Evolutionary conservation across 2,797 vertebrate species (phyloP), one percentile per base, ranked within the genome.

Genomic region (Melanotaenia pygmaea): DNA sequence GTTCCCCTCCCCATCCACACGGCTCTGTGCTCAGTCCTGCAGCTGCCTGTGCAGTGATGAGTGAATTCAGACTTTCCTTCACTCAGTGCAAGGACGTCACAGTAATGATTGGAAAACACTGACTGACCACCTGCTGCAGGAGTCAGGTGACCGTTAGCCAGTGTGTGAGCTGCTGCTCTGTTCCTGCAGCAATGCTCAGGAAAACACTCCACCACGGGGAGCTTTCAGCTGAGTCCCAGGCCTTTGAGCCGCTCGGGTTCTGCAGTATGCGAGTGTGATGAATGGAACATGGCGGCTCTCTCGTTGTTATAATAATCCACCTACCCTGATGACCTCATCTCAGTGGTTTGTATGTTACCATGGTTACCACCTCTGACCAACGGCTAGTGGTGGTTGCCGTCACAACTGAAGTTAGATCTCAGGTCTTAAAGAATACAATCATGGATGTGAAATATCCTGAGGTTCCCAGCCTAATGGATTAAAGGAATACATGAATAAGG

Each of bases 261-360:
- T 50, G 85, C 87, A 90, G 91, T 89, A 88, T 79, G 88, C 47
- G 63, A 89, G 85, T 87, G 86, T 88, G 86, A 79, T 80, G 90
- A 89, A 91, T 90, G 88, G 81, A 70, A 69, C 89, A 92, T 90
- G 90, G 89, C 88, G 70, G 91, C 87, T 89, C 81, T 82, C 81
- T 83, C 84, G 97, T 99, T 98, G 97, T 98, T 99, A 99, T 98
- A 98, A 97, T 99, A 98, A 98, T 97, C 97, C 97, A 98, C 97
- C 98, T 98, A 98, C 98, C 98, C 98, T 99, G 98, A 99, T 98
- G 97, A 89, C 69, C 43, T 84, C 88, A 72, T 91, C 82, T 72
- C 73, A 63, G 84, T 81, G 91, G 91, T 93, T 91, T 93, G 91
- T 93, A 93, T 92, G 56, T 57, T 59, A 74, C 79, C 85, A 88